Evolutionary conservation across 2,113 vertebrate genomes (phyloP).

Genomic region (Tichodroma muraria): DNA sequence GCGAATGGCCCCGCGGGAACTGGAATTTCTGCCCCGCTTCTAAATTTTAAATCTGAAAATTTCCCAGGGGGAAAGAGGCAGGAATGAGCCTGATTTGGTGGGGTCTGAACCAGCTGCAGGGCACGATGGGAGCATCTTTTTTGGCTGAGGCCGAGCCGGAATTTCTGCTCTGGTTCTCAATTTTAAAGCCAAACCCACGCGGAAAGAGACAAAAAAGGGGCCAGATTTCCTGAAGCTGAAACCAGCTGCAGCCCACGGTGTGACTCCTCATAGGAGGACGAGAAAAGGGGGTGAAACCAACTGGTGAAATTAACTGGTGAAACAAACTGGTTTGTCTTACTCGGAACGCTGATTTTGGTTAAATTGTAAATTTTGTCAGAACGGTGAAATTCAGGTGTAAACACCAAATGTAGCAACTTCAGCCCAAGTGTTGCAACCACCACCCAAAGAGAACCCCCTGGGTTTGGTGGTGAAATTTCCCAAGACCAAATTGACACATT

Average conservation of each 20-base stretch:
- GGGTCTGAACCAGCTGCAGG: background rate
- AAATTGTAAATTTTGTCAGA: background rate
- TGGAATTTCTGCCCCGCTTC: background rate
- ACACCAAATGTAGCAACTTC: background rate
- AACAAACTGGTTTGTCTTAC: background rate
- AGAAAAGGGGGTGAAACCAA: background rate
- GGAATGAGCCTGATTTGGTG: fast-evolving
- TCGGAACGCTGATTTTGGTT: background rate
- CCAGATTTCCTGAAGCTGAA: background rate
- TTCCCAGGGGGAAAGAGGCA: background rate
- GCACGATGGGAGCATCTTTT: fast-evolving
- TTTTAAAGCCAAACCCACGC: background rate
- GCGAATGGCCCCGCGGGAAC: background rate
- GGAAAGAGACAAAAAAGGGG: background rate
- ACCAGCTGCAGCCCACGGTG: background rate
- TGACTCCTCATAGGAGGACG: background rate
- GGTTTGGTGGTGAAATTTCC: background rate
- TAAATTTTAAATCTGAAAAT: fast-evolving
- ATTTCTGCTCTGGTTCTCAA: background rate
- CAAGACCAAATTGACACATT: background rate
- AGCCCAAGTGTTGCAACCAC: background rate
- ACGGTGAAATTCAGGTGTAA: background rate
- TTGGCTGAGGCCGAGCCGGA: background rate
- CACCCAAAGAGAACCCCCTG: background rate
- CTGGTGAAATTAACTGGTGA: background rate